Percentiles rank a stretch among this genome's conserved stretches.
phyloP scores from a whole-genome alignment of 1,140 invertebrate genomes.

The Zophobas atratus region DNA sequence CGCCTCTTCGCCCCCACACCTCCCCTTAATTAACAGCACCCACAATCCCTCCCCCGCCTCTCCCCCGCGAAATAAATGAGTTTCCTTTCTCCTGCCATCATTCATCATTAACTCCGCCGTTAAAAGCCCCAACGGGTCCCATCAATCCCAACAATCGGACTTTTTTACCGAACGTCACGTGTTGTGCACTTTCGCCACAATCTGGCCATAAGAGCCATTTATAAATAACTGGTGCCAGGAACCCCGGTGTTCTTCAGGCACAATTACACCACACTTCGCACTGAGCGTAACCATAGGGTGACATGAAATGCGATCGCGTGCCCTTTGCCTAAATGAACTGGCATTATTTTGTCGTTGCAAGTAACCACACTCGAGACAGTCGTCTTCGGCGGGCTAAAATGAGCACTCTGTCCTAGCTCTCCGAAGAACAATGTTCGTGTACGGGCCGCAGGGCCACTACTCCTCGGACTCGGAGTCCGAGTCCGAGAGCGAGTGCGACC shows the following conservation, averaged over 20 bases:
- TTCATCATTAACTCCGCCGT: too few relatives aligned
- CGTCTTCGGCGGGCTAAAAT: constrained; percentile 11
- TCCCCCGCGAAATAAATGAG: too few relatives aligned
- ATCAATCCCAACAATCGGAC: too few relatives aligned
- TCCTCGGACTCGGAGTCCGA: constrained; percentile 52
- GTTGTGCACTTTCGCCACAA: too few relatives aligned
- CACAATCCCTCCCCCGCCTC: too few relatives aligned
- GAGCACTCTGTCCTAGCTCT: neutral
- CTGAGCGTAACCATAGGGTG: constrained; percentile 46
- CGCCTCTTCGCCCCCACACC: neutral
- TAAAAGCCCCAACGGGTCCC: too few relatives aligned
- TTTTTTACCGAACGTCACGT: too few relatives aligned
- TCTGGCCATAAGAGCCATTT: neutral
- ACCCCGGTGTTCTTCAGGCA: constrained; percentile 44
- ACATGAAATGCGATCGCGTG: constrained; percentile 55
- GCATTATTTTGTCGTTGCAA: constrained; percentile 43
- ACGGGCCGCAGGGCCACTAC: constrained; percentile 50
- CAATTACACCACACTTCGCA: constrained; percentile 53
- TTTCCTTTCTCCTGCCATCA: too few relatives aligned
- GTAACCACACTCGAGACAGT: constrained; percentile 32
- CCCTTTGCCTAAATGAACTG: constrained; percentile 32
- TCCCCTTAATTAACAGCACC: too few relatives aligned
- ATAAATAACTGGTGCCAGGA: constrained; percentile 56
- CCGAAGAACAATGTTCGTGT: constrained; percentile 59
- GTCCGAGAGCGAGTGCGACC: constrained; percentile 54